These are phyloP conservation scores for Eumeta japonica DNA, from an alignment of 1,140 invertebrate species.

Conservation along the genomic window DNA sequence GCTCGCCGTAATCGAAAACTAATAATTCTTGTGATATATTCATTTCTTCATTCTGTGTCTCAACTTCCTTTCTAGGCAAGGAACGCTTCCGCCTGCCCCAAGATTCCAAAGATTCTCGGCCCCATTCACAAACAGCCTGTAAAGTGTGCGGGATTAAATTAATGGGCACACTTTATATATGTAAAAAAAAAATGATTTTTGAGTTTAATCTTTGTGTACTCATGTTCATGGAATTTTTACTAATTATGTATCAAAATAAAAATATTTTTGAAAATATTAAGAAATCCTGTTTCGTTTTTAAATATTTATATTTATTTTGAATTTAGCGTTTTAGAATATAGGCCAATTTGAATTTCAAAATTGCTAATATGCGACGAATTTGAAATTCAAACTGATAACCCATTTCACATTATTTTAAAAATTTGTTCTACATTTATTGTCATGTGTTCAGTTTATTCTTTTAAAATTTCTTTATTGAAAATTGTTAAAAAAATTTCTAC, in stretches of 20 bases:
- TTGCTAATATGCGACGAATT: too few species aligned
- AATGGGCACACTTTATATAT: constrained; percentile 5
- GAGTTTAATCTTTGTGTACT: neutral
- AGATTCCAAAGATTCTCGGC: constrained; percentile 82
- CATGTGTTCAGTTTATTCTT: too few species aligned
- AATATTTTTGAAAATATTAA: too few species aligned
- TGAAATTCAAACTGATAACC: too few species aligned
- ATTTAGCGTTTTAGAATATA: too few species aligned
- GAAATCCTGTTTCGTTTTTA: too few species aligned
- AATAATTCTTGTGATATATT: constrained; percentile 91
- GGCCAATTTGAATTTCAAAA: too few species aligned
- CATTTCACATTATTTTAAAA: too few species aligned
- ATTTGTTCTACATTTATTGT: too few species aligned
- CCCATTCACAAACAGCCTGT: constrained; percentile 85
- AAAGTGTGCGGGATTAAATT: constrained; percentile 13
- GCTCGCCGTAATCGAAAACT: constrained; percentile 87
- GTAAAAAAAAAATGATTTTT: neutral
- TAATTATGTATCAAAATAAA: neutral
- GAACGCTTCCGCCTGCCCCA: constrained; percentile 87
- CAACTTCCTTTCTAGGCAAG: constrained; percentile 44
- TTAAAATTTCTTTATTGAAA: too few species aligned
- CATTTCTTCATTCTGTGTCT: constrained; percentile 78
- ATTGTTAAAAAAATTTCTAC: too few species aligned
- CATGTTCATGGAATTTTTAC: neutral
- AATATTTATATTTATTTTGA: too few species aligned